Evolutionary conservation across 2,113 vertebrate genomes (phyloP).

Genomic region (Verasper variegatus): DNA sequence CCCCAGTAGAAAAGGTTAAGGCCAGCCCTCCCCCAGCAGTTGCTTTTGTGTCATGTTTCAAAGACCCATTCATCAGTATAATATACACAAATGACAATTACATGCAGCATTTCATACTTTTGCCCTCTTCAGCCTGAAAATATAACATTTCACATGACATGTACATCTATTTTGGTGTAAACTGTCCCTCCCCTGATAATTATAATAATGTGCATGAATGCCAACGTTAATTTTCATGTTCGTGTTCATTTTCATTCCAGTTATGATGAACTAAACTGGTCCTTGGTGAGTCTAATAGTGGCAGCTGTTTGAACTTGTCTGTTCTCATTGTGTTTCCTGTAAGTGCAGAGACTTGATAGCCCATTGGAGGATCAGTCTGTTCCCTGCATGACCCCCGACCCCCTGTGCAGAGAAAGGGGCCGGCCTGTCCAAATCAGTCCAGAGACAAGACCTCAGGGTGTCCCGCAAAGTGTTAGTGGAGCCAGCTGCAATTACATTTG

Average conservation of each 20-base stretch:
- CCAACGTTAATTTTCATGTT: not conserved
- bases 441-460: slow-evolving; percentile 67
- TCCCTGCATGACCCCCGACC: slow-evolving; percentile 66
- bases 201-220: not conserved
- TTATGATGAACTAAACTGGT: not conserved
- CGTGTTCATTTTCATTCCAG: slow-evolving; percentile 3
- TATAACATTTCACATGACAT: slow-evolving; percentile 14
- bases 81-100: slow-evolving; percentile 67
- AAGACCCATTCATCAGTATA: slow-evolving; percentile 70
- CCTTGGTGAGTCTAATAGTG: slow-evolving; percentile 6
- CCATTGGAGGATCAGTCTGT: slow-evolving; percentile 55
- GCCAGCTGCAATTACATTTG: slow-evolving; percentile 58
- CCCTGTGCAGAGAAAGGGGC: slow-evolving; percentile 56
- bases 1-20: slow-evolving; percentile 41
- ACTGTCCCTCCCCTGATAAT: not conserved
- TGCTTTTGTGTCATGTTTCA: slow-evolving; percentile 68
- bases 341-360: slow-evolving; percentile 41
- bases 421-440: slow-evolving; percentile 61
- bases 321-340: slow-evolving; percentile 39
- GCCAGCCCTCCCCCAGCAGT: slow-evolving; percentile 47
- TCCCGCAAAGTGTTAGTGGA: slow-evolving; percentile 54
- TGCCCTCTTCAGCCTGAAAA: slow-evolving; percentile 46
- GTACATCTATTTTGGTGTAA: slow-evolving; percentile 5
- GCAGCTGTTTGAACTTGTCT: slow-evolving; percentile 61
- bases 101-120: slow-evolving; percentile 56